Conservation (phyloP, 2,113 vertebrate genomes). For the Chaetodon trifascialis region DNA sequence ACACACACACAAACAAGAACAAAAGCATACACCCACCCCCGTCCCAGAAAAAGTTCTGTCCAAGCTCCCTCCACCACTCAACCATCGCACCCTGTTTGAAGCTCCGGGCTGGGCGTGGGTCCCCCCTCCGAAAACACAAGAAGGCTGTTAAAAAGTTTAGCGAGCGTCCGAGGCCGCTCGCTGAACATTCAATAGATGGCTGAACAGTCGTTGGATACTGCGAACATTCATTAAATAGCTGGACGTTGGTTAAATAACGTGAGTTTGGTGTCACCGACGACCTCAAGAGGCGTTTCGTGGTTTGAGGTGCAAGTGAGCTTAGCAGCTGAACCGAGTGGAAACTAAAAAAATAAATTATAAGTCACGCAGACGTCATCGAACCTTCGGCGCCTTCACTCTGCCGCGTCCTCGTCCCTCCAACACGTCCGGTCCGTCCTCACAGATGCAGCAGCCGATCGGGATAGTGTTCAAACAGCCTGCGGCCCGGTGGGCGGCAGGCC, state of each 20-base stretch:
- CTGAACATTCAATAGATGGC: constrained; percentile 81
- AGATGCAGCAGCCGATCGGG: constrained; percentile 65
- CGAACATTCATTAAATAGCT: constrained; percentile 78
- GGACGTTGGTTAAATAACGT: constrained; percentile 62
- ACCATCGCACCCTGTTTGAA: constrained; percentile 47
- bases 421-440: constrained; percentile 8
- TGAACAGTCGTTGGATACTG: constrained; percentile 79
- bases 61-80: constrained; percentile 39
- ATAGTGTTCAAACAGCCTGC: constrained; percentile 30
- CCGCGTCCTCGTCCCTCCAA: constrained; percentile 24
- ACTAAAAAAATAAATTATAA: constrained; percentile 53
- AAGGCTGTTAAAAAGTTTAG: constrained; percentile 71
- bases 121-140: constrained; percentile 51
- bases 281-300: constrained; percentile 71
- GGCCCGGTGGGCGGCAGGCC: constrained; percentile 33
- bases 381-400: constrained; percentile 30
- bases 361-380: constrained; percentile 47
- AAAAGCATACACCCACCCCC: constrained; percentile 53
- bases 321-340: constrained; percentile 77
- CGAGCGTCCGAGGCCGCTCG: constrained; percentile 31
- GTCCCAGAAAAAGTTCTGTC: constrained; percentile 56
- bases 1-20: constrained; percentile 48
- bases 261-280: constrained; percentile 66
- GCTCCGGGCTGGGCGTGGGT: constrained; percentile 22
- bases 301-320: constrained; percentile 75